Base-by-base conservation (phyloP, 2,888 invertebrate genomes). In the Euzophera pinguis region DNA sequence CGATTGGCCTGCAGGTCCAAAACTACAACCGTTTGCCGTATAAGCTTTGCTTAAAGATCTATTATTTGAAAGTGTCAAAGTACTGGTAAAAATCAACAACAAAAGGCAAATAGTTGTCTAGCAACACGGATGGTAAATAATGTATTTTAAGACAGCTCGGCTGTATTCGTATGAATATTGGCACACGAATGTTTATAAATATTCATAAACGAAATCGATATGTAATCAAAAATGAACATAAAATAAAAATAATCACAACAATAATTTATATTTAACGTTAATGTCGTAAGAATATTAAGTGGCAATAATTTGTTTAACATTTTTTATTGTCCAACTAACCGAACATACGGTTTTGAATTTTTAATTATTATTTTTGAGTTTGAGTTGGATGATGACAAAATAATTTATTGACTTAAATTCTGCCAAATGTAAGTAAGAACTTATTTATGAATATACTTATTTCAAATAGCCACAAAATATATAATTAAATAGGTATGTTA, bases 271-370 rank as follows among this genome's bases (percentile, higher is more conserved):
- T 13, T 29, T 9, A 50, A 50, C 7, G 13, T 39, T 50, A 39
- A 39, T 50, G 16, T 10, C 39, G 22, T 32, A 29, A 42, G 34
- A 42, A 43, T 50, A 43, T 50, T 42, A 50, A 50, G 17, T 8
- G 10, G 34, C 13, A 14, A 77, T 77, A 59, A 72, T 66, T 74
- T 73, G 75, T 67, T 60, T 58, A 49, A 57, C 56, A 56, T 56
- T 38, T 54, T 64, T 59, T 62, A 61, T 67, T 64, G 53, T 55
- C 49, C 49, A 32, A 29, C 52, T 52, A 52, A 53, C 49, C 42
- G 22, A n/a, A n/a, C n/a, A n/a, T 50, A 42, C 12, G 9, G 6
- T 48, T 52, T 39, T 37, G 29, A 42, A 17, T 41, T 49, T 53
- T 50, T 50, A 49, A 49, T 49, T 39, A 10, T 13, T n/a, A 55